Evolutionary conservation across 37 sponge, comb jelly and placozoan species (phyloP), one percentile per base, ranked within the genome.

Genomic region (Halisarca cf. caerulea): DNA sequence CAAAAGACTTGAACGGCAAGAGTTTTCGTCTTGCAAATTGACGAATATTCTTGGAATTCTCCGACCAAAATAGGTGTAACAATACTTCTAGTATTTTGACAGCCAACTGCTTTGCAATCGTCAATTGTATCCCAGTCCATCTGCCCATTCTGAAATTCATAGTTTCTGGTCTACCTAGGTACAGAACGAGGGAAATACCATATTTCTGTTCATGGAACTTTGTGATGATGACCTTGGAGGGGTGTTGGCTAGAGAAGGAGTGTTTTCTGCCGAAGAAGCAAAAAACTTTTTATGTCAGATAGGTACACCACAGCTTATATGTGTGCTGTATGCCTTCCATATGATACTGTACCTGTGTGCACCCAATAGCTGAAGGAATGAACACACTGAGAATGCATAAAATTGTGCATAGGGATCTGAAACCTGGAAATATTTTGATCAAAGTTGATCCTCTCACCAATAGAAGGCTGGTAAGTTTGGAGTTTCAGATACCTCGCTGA

Each of bases 191-290:
- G n/a, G n/a, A n/a, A n/a, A n/a, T n/a, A n/a, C n/a, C n/a, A n/a
- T 92, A n/a, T 75, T 94, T 14, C 86, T 96, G 59, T 92, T 91
- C 38, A 96, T 91, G 92, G 97, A 96, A 78, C 41, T 94, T 55
- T 96, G 97, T 75, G 97, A 96, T 39, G 90, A 71, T 72, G 97
- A 96, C 51, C 78, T 96, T n/a, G n/a, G n/a, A 62, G 94, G 94
- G 45, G 81, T 89, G 28, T 86, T 83, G 6, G 78, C 94, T 25
- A 94, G 94, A 64, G 58, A 83, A 61, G 28, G 83, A 20, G 86
- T 89, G 3, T 91, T 96, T 80, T 83, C 75, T 15, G 90, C 92
- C 59, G 44, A 84, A 41, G 84, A 87, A 35, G 82, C 78, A 41
- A 89, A 84, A 3, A 15, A 78, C 27, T 92, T 95, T 66, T 80